Percentiles rank a stretch among this genome's conserved stretches.
Conservation (phyloP, 2,113 vertebrate genomes). For the Talpa occidentalis region DNA sequence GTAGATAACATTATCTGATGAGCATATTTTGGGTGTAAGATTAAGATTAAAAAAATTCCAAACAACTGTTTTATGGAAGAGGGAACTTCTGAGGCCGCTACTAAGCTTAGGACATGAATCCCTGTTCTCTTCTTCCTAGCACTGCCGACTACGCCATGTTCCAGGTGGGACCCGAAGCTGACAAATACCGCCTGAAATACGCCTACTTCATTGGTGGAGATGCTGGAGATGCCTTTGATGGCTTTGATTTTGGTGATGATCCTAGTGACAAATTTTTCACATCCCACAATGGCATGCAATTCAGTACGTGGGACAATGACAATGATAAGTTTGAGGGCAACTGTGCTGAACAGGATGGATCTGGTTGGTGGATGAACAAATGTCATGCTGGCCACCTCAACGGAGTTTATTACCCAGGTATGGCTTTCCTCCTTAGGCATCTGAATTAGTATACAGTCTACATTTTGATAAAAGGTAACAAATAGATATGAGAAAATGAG, state of each 20-base stretch:
- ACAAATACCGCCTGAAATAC: slow-evolving; percentile 94
- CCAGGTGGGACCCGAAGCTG: slow-evolving; percentile 89
- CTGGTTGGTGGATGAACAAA: slow-evolving; percentile 99
- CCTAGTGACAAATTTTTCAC: slow-evolving; percentile 94
- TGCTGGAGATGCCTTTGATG: slow-evolving; percentile 95
- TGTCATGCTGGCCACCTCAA: slow-evolving; percentile 97
- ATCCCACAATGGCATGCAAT: slow-evolving; percentile 94
- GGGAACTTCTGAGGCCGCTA: not conserved
- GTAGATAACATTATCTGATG: not conserved
- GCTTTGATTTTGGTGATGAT: slow-evolving; percentile 92
- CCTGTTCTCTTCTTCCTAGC: slow-evolving; percentile 78
- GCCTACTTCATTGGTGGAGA: slow-evolving; percentile 92
- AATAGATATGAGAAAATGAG: not conserved
- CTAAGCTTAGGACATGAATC: not conserved
- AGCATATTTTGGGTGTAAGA: not conserved
- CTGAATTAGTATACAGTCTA: not conserved
- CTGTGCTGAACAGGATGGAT: slow-evolving; percentile 95
- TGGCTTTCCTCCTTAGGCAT: not conserved
- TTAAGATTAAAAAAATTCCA: not conserved
- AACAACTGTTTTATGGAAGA: not conserved
- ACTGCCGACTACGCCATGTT: slow-evolving; percentile 94
- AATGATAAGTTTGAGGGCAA: slow-evolving; percentile 93
- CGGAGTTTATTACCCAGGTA: slow-evolving; percentile 93
- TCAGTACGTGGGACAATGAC: slow-evolving; percentile 94
- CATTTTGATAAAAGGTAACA: not conserved